Percentiles rank a stretch among this genome's conserved stretches.
Conservation (phyloP, 23 tunicate genomes). For the Styela clava region DNA sequence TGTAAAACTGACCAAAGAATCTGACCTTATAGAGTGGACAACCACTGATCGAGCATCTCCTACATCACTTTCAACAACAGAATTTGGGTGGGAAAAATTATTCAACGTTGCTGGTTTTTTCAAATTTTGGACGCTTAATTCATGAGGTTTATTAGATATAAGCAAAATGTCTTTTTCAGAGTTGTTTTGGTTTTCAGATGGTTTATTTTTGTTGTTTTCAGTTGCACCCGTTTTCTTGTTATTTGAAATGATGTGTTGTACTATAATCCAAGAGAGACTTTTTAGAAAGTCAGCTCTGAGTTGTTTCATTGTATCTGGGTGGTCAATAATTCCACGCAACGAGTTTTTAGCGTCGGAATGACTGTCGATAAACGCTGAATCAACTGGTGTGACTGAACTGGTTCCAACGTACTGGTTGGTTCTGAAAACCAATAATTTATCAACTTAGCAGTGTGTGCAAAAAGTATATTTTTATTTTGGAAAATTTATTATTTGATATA, state of each 20-base stretch:
- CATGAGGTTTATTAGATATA: not conserved
- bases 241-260: constrained; percentile 15
- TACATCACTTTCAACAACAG: not conserved
- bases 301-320: constrained; percentile 49
- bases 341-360: constrained; percentile 77
- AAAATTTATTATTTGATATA: no score
- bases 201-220: not conserved
- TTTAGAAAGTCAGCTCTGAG: constrained; percentile 44
- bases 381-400: constrained; percentile 42
- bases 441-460: no score
- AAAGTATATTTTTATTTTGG: no score
- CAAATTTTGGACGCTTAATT: not conserved
- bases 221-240: not conserved
- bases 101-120: not conserved
- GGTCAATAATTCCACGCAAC: constrained; percentile 60
- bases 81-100: not conserved
- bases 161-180: not conserved
- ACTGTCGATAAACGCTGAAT: constrained; percentile 44
- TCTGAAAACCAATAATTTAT: constrained; percentile 17
- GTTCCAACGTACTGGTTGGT: constrained; percentile 44
- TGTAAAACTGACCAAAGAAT: constrained; percentile 3
- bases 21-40: not conserved
- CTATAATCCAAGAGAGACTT: constrained; percentile 45
- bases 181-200: not conserved
- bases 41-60: not conserved